Percentiles rank a stretch among this genome's conserved stretches.
These are phyloP conservation scores for Camelus dromedarius DNA, from an alignment of 2,113 vertebrate genomes.

Conservation along the genomic window DNA sequence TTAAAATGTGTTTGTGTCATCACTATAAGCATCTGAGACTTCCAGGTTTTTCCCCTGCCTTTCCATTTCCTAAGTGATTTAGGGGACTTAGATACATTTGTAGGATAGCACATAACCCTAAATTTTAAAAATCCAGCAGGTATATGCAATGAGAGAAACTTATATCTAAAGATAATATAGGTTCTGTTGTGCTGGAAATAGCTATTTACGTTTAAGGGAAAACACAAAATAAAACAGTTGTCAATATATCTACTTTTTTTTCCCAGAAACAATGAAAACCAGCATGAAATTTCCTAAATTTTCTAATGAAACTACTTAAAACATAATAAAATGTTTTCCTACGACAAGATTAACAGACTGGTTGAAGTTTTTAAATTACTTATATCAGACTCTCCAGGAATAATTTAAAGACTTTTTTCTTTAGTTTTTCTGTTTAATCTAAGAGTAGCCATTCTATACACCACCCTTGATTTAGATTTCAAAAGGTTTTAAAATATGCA, in stretches of 20 bases:
- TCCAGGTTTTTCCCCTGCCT: neutral
- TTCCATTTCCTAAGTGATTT: neutral
- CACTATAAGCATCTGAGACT: neutral
- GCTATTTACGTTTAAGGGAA: neutral
- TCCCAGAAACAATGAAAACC: neutral
- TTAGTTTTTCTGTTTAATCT: constrained; percentile 34
- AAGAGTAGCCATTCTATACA: neutral
- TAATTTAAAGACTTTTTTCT: neutral
- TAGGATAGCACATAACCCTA: neutral
- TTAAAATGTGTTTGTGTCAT: neutral
- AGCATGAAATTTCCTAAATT: constrained; percentile 8
- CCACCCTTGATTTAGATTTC: constrained; percentile 12
- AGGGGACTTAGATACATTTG: neutral
- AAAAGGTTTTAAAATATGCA: neutral
- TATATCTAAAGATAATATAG: neutral
- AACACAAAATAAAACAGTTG: neutral
- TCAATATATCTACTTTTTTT: neutral
- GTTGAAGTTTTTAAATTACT: constrained; percentile 14
- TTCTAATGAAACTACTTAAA: constrained; percentile 55
- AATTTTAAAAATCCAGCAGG: neutral
- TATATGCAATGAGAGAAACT: neutral
- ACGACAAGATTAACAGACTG: constrained; percentile 4
- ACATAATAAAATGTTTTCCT: constrained; percentile 35
- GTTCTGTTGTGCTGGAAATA: neutral
- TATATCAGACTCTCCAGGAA: neutral